phyloP scores from a whole-genome alignment of 2,797 vertebrate genomes.

The Euthynnus affinis region DNA sequence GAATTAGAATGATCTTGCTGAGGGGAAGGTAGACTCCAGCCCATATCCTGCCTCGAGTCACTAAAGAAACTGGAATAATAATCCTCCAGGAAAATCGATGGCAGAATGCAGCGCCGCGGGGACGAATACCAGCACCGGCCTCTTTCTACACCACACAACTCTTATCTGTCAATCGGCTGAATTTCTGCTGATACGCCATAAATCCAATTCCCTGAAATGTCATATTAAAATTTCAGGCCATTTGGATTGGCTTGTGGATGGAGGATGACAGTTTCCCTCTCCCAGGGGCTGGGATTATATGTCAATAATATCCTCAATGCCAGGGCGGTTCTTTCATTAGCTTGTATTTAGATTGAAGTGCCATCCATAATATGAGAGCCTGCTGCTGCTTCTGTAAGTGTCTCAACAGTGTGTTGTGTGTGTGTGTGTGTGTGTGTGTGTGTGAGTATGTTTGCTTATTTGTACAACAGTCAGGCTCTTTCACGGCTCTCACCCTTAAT shows the following conservation, averaged over 20 bases:
- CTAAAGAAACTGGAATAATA: slow-evolving; percentile 80
- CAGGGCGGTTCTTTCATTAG: slow-evolving; percentile 71
- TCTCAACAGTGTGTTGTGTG: slow-evolving; percentile 30
- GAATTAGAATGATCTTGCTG: slow-evolving; percentile 85
- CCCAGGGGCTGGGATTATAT: slow-evolving; percentile 69
- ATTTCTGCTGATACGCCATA: slow-evolving; percentile 78
- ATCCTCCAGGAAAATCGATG: slow-evolving; percentile 82
- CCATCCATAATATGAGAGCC: slow-evolving; percentile 58
- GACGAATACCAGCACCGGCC: slow-evolving; percentile 54
- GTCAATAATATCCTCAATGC: slow-evolving; percentile 70
- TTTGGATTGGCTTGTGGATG: slow-evolving; percentile 70
- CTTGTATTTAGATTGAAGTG: slow-evolving; percentile 71
- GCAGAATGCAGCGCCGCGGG: slow-evolving; percentile 53
- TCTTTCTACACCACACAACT: slow-evolving; percentile 41
- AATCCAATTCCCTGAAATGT: slow-evolving; percentile 79
- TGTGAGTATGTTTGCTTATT: slow-evolving; percentile 14
- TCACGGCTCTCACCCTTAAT: slow-evolving; percentile 40
- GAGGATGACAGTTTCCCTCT: slow-evolving; percentile 61
- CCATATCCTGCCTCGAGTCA: slow-evolving; percentile 63
- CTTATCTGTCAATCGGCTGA: slow-evolving; percentile 64
- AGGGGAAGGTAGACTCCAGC: slow-evolving; percentile 77
- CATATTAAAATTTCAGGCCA: slow-evolving; percentile 72
- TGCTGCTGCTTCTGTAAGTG: slow-evolving; percentile 28
- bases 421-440: slow-evolving; percentile 31
- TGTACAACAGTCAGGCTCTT: slow-evolving; percentile 13